Percentiles rank a stretch among this genome's conserved stretches.
Evolutionary conservation across 2,888 invertebrate genomes (phyloP).

Genomic region (Pachymerium ferrugineum): DNA sequence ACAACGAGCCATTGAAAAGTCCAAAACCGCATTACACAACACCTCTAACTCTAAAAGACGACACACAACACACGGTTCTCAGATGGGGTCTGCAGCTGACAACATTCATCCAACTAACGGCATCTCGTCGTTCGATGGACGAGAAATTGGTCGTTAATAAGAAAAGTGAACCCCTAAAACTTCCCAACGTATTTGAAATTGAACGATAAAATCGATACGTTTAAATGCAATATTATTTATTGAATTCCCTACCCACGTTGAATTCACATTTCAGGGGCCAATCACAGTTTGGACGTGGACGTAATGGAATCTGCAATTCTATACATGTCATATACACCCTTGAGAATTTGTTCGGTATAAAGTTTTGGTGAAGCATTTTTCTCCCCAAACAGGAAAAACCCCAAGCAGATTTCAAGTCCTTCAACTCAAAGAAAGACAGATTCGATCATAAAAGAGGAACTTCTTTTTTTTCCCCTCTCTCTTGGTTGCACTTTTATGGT

Average conservation of each 20-base stretch:
- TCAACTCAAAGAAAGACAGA: too few species aligned
- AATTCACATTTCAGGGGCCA: neutral
- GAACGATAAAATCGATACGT: neutral
- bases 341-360: neutral
- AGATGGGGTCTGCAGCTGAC: constrained; percentile 10
- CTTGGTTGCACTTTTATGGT: neutral
- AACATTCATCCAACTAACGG: neutral
- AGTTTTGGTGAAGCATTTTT: neutral
- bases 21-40: constrained; percentile 6
- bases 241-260: neutral
- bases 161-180: neutral
- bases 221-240: neutral
- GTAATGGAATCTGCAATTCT: neutral
- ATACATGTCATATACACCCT: neutral
- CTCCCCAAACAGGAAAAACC: neutral
- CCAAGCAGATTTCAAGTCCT: neutral
- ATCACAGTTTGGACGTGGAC: neutral
- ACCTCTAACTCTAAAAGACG: neutral
- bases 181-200: neutral
- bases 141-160: neutral
- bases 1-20: constrained; percentile 14
- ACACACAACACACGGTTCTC: neutral
- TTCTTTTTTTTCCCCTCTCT: neutral
- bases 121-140: neutral
- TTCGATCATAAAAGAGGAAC: neutral